Conservation (phyloP, 30 jellyfish, hydroid and myxozoan species). For the Chironex yamaguchii region DNA sequence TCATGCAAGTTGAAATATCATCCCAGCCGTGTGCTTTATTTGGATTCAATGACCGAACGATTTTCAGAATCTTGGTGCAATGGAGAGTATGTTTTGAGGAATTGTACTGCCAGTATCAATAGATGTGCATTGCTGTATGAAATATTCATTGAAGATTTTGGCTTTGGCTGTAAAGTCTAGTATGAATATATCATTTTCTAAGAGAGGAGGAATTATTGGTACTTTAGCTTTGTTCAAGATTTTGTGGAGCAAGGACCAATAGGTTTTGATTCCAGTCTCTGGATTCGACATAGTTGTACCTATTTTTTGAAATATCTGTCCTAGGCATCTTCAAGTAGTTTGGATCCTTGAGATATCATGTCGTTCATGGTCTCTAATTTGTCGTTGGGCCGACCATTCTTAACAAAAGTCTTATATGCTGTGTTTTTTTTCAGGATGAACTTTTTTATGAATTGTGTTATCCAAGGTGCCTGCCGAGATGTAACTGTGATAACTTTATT, state of each 20-base stretch:
- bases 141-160: conserved; percentile 41
- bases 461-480: conserved; percentile 61
- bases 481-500: conserved; percentile 16
- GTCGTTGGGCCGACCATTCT: conserved; percentile 15
- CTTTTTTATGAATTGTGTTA: conserved; percentile 45
- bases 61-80: conserved; percentile 44
- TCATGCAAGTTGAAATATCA: conserved; percentile 68
- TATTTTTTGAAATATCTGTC: conserved; percentile 30
- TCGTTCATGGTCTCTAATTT: conserved; percentile 16
- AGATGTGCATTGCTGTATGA: conserved; percentile 57
- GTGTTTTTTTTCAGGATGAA: conserved; percentile 1
- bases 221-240: conserved; percentile 49
- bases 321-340: conserved; percentile 42
- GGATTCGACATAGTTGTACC: conserved; percentile 49
- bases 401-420: conserved; percentile 1
- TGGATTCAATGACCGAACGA: conserved; percentile 44
- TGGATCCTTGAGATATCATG: conserved; percentile 17
- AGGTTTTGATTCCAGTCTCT: conserved; percentile 30
- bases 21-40: conserved; percentile 75
- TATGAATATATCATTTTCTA: conserved; percentile 55
- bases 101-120: conserved; percentile 54
- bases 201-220: conserved; percentile 63
- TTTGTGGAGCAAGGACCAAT: conserved; percentile 54
- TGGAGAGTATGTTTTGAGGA: conserved; percentile 42
- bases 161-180: conserved; percentile 63